phyloP scores from a whole-genome alignment of 2,797 vertebrate genomes.

The Tapirus indicus region DNA sequence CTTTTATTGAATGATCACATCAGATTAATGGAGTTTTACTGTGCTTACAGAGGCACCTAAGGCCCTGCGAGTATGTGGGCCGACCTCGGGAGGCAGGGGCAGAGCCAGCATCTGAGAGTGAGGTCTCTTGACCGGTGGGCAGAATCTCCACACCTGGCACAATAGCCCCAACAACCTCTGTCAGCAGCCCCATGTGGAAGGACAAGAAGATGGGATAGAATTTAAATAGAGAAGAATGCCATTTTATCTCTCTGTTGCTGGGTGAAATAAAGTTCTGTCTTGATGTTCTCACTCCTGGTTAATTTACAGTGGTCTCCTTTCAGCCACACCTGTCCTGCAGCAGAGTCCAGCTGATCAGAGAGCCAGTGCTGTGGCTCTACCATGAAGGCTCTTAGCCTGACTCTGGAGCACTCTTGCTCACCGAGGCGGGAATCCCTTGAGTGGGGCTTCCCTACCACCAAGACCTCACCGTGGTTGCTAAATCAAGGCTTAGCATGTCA shows the following conservation, averaged over 20 bases:
- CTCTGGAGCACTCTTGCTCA: not conserved
- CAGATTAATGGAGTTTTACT: conserved; percentile 73
- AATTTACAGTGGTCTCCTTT: conserved; percentile 46
- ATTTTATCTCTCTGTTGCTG: not conserved
- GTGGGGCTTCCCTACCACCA: not conserved
- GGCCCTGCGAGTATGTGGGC: conserved; percentile 62
- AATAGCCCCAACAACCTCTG: not conserved
- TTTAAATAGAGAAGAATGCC: conserved; percentile 29
- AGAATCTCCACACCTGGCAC: not conserved
- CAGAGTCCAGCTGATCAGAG: not conserved
- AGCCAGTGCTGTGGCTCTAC: not conserved
- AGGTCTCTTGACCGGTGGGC: conserved; percentile 73
- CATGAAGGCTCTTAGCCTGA: too few species aligned
- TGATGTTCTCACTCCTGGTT: not conserved
- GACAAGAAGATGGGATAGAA: conserved; percentile 57
- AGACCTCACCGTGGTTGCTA: accelerated
- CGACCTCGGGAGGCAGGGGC: conserved; percentile 25
- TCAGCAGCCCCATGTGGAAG: conserved; percentile 21
- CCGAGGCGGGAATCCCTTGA: not conserved
- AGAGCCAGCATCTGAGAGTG: not conserved
- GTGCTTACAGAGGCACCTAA: conserved; percentile 74
- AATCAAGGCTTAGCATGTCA: not conserved
- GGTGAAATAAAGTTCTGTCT: conserved; percentile 74
- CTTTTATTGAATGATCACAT: not conserved
- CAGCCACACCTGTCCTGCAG: not conserved